Conservation (phyloP, 2,113 vertebrate species). For the Rynchops niger region DNA sequence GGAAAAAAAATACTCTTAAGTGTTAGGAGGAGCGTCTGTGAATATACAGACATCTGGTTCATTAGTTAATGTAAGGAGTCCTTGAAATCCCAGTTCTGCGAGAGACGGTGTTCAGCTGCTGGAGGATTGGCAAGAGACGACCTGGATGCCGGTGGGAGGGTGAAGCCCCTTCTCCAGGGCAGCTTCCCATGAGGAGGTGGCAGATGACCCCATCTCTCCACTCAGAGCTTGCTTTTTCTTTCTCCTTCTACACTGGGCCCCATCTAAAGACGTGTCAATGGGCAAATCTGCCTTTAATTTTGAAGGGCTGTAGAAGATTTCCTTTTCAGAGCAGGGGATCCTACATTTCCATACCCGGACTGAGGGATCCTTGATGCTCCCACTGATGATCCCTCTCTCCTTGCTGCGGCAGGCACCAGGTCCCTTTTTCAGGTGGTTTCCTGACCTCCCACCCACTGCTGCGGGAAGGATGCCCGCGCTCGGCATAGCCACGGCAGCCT, state of each 20-base stretch:
- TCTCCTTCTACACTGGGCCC: neutral
- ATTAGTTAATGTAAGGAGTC: neutral
- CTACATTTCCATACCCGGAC: neutral
- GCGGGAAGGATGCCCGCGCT: neutral
- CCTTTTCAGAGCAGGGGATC: neutral
- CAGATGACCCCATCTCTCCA: neutral
- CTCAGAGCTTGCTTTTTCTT: neutral
- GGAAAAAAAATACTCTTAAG: neutral
- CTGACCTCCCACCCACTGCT: neutral
- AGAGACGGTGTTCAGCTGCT: neutral
- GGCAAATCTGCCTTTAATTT: neutral
- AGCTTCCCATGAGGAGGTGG: neutral
- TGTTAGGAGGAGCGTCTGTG: neutral
- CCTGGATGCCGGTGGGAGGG: neutral
- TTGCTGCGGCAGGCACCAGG: fast-evolving
- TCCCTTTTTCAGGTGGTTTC: neutral
- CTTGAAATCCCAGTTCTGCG: neutral
- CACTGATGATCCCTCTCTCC: neutral
- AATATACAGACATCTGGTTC: neutral
- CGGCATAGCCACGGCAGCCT: neutral
- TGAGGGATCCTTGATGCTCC: neutral
- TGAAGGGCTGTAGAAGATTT: neutral
- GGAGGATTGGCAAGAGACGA: neutral
- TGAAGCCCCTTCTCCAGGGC: neutral
- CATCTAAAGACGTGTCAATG: neutral